A percentile compares a stretch with the other conserved stretches of the same genome.
Conservation (phyloP, 2,797 vertebrate genomes). For the Delichon dasypus region DNA sequence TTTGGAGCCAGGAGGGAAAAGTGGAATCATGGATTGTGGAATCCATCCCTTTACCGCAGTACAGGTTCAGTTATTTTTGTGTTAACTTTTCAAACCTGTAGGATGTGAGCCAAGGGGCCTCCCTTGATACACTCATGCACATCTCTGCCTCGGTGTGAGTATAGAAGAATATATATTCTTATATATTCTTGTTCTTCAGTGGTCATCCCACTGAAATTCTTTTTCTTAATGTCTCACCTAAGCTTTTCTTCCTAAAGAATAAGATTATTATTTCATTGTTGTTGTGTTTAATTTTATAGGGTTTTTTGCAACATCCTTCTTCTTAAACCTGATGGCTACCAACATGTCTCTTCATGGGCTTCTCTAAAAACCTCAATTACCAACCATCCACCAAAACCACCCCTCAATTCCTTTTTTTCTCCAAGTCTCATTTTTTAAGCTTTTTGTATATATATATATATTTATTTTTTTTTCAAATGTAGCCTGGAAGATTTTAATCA, state of each 20-base stretch:
- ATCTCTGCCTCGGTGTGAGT: fast-evolving
- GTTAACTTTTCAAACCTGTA: not conserved
- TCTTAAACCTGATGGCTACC: not conserved
- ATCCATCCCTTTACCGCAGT: not conserved
- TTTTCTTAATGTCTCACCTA: not conserved
- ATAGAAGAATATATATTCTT: not conserved
- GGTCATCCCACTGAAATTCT: not conserved
- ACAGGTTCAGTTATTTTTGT: not conserved
- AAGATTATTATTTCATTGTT: not conserved
- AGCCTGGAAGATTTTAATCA: not conserved
- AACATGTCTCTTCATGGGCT: not conserved
- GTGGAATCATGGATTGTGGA: not conserved
- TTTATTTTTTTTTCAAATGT: not conserved
- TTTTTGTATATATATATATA: not conserved
- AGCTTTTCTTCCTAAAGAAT: not conserved
- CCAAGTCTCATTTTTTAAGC: not conserved
- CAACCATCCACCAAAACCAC: not conserved
- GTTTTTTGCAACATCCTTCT: not conserved
- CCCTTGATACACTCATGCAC: not conserved
- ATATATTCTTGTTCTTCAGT: not conserved
- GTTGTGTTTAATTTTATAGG: not conserved
- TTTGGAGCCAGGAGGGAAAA: not conserved
- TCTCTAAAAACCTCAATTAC: not conserved
- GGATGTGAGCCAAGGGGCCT: not conserved
- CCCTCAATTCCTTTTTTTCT: not conserved